Conservation (phyloP, 2,797 vertebrate genomes). For the Oreonectes daqikongensis region DNA sequence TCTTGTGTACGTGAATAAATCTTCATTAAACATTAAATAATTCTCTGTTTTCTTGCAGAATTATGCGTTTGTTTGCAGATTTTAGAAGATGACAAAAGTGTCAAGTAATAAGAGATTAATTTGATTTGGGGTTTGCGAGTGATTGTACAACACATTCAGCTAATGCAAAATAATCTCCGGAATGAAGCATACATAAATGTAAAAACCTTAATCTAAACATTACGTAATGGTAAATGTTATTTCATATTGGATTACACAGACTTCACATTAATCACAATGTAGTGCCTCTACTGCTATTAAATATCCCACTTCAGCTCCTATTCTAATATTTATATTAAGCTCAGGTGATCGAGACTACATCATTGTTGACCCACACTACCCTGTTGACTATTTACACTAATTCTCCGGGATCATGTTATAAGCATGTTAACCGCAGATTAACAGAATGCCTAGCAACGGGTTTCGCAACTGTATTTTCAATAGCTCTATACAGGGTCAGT, state of each 20-base stretch:
- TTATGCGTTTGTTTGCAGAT: not conserved
- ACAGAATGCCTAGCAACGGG: slow-evolving; percentile 40
- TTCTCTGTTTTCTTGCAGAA: slow-evolving; percentile 46
- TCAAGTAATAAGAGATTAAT: not conserved
- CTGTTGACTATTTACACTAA: slow-evolving; percentile 35
- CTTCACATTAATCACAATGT: not conserved
- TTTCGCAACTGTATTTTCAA: slow-evolving; percentile 24
- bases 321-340: slow-evolving; percentile 5
- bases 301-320: not conserved
- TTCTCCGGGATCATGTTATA: slow-evolving; percentile 43
- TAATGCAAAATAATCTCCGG: slow-evolving; percentile 9
- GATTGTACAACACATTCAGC: not conserved
- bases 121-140: not conserved
- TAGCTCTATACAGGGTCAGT: not conserved
- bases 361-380: slow-evolving; percentile 26
- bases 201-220: slow-evolving; percentile 22
- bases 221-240: slow-evolving; percentile 16
- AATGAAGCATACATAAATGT: not conserved
- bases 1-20: slow-evolving; percentile 77
- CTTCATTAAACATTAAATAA: slow-evolving; percentile 64
- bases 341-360: slow-evolving; percentile 12
- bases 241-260: slow-evolving; percentile 19
- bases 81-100: not conserved
- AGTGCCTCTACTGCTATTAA: not conserved
- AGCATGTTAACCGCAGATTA: slow-evolving; percentile 45